Evolutionary conservation across 2,888 invertebrate species (phyloP).

Genomic region (Laspeyria flexula): DNA sequence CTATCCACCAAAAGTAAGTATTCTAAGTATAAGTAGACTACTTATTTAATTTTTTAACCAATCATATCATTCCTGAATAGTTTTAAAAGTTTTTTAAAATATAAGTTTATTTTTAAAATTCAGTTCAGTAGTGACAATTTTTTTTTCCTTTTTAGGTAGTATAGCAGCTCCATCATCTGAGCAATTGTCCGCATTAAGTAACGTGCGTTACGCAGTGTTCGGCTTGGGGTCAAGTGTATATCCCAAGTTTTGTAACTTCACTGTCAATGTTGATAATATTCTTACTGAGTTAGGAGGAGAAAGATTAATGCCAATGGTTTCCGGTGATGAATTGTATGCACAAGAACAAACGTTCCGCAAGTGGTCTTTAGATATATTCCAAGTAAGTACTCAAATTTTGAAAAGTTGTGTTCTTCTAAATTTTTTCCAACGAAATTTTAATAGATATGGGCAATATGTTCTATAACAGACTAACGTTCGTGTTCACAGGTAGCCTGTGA

Average conservation of each 20-base stretch:
- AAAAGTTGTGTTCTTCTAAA: not conserved
- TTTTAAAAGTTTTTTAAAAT: too few species aligned
- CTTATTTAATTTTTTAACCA: too few species aligned
- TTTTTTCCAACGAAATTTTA: too few species aligned
- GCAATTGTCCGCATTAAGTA: slow-evolving; percentile 94
- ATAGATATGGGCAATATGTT: too few species aligned
- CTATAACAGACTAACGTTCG: too few species aligned
- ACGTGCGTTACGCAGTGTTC: slow-evolving; percentile 97
- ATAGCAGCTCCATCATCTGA: slow-evolving; percentile 90
- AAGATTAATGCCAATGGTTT: slow-evolving; percentile 91
- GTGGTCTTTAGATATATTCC: slow-evolving; percentile 95
- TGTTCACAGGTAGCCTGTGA: slow-evolving; percentile 92
- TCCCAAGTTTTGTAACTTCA: slow-evolving; percentile 98
- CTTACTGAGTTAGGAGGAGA: slow-evolving; percentile 96
- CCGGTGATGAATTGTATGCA: slow-evolving; percentile 97
- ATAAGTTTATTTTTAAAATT: too few species aligned
- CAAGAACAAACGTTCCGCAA: slow-evolving; percentile 96
- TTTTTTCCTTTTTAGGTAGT: slow-evolving; percentile 82
- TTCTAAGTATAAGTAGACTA: not conserved
- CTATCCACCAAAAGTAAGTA: slow-evolving; percentile 76
- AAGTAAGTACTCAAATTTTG: slow-evolving; percentile 81
- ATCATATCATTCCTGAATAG: too few species aligned
- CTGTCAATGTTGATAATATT: slow-evolving; percentile 95
- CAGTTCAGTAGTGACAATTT: too few species aligned
- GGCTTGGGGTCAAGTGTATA: slow-evolving; percentile 98